These are phyloP conservation scores for Diorhabda carinulata DNA, from an alignment of 1,140 invertebrate genomes.

Conservation along the genomic window DNA sequence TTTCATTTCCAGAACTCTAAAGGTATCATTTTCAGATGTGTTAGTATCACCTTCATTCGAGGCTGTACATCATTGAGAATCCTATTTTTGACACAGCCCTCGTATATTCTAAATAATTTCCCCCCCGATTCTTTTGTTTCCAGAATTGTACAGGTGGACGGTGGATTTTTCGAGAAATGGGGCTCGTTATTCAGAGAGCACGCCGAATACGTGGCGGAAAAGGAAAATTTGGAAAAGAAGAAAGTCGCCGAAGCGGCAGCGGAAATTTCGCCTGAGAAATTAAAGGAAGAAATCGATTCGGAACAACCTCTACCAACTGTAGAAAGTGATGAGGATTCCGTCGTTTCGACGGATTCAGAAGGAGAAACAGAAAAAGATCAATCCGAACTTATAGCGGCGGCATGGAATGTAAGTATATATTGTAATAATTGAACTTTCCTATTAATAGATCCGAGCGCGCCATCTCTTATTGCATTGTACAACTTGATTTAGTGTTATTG, in stretches of 20 bases:
- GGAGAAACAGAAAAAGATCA: constrained; percentile 53
- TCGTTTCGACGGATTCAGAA: constrained; percentile 52
- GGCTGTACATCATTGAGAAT: too few species aligned
- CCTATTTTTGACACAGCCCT: too few species aligned
- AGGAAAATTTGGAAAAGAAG: constrained; percentile 43
- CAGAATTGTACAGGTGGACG: constrained; percentile 73
- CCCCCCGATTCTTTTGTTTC: constrained; percentile 18
- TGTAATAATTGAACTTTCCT: too few species aligned
- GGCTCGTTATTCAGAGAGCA: constrained; percentile 68
- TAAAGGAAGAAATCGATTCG: constrained; percentile 49
- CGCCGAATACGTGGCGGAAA: constrained; percentile 31
- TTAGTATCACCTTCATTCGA: too few species aligned
- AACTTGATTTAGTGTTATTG: too few species aligned
- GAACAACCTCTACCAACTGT: constrained; percentile 37
- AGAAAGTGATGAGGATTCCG: constrained; percentile 47
- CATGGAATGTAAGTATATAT: constrained; percentile 65
- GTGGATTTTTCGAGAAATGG: constrained; percentile 76
- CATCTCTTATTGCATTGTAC: too few species aligned
- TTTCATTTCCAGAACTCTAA: constrained; percentile 60
- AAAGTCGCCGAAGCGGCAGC: constrained; percentile 44
- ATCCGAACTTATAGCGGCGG: constrained; percentile 58
- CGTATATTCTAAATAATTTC: background rate
- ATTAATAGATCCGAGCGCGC: too few species aligned
- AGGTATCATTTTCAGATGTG: constrained; percentile 45
- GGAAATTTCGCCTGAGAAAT: constrained; percentile 39